These are phyloP conservation scores for Tauraco hartlaubi DNA, from an alignment of 2,797 vertebrate species.

Conservation along the genomic window DNA sequence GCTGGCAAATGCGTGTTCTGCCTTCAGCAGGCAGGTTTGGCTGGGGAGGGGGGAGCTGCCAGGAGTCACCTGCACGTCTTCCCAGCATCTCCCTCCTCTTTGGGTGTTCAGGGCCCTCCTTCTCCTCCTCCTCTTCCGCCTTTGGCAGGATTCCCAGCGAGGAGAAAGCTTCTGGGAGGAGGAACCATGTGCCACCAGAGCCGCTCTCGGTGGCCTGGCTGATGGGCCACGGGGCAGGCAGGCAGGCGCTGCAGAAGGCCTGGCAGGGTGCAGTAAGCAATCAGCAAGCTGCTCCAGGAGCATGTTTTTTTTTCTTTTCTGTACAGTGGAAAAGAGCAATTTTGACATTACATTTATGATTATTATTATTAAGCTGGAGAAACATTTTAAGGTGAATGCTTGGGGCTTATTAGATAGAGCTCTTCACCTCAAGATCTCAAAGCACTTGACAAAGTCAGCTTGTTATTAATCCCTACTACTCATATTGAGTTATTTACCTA, in stretches of 20 bases:
- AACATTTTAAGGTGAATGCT: not conserved
- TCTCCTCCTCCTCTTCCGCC: not conserved
- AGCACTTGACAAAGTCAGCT: not conserved
- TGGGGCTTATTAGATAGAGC: not conserved
- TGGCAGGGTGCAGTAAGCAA: not conserved
- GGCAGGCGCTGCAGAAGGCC: not conserved
- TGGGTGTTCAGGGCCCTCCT: not conserved
- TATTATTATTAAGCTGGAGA: constrained; percentile 26
- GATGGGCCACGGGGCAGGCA: not conserved
- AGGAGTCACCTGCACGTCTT: not conserved
- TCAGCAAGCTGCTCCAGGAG: not conserved
- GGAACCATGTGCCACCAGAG: rapidly evolving
- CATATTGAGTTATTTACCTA: not conserved
- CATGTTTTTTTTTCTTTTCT: not conserved
- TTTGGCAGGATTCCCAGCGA: not conserved
- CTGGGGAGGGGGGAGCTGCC: not conserved
- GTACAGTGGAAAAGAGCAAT: not conserved
- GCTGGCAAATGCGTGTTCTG: not conserved
- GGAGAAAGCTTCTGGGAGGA: not conserved
- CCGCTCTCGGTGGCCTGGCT: not conserved
- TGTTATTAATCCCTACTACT: constrained; percentile 11
- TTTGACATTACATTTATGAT: not conserved
- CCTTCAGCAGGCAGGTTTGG: not conserved
- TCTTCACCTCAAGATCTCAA: constrained; percentile 31
- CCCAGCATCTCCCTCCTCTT: not conserved